Percentiles rank a stretch among this genome's conserved stretches.
Evolutionary conservation across 2,113 vertebrate genomes (phyloP).

Genomic region (Actenoides lindsayi): DNA sequence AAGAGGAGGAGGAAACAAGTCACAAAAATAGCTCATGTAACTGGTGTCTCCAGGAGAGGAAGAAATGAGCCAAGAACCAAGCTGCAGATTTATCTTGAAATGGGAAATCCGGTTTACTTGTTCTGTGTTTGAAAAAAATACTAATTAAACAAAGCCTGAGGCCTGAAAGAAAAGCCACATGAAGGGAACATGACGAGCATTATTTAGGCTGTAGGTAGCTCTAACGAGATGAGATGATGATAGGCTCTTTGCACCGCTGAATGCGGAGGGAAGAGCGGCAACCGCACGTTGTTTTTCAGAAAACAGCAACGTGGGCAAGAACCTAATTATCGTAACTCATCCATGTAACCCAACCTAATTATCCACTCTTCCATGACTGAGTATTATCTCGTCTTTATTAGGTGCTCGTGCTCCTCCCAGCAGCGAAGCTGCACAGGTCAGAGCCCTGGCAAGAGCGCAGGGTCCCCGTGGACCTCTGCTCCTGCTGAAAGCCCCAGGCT

Average conservation of each 20-base stretch:
- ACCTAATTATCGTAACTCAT: not conserved
- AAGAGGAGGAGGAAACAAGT: not conserved
- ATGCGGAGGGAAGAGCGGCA: not conserved
- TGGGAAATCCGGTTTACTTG: not conserved
- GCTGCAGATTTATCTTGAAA: not conserved
- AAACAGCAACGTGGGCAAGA: not conserved
- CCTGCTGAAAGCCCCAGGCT: not conserved
- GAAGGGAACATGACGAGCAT: not conserved
- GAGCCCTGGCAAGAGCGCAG: not conserved
- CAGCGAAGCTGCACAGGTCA: not conserved
- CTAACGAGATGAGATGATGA: not conserved
- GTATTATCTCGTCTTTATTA: not conserved
- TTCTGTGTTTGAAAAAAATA: not conserved
- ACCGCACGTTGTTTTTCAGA: not conserved
- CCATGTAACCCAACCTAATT: constrained; percentile 20
- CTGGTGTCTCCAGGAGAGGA: not conserved
- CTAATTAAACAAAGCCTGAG: not conserved
- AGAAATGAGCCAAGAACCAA: not conserved
- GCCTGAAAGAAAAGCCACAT: not conserved
- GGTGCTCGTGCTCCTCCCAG: not conserved
- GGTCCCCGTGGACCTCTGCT: not conserved
- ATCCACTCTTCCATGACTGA: not conserved
- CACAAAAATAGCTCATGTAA: not conserved
- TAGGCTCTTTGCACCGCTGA: not conserved
- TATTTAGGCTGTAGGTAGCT: not conserved